Evolutionary conservation across 35 echinoderm and acorn worm genomes (phyloP).

Genomic region (Strongylocentrotus purpuratus): DNA sequence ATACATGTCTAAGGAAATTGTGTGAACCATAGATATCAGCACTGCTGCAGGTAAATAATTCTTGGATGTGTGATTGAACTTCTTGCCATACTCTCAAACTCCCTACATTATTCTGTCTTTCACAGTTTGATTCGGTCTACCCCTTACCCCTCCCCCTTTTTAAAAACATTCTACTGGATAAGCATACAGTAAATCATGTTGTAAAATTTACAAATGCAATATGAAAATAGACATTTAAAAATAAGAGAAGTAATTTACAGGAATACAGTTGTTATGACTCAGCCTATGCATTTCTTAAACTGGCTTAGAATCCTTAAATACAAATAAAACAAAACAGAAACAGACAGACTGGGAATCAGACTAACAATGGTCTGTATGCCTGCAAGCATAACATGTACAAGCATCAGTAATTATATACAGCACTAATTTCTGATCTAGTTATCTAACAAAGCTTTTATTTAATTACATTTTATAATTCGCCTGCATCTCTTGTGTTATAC

Average conservation of each 20-base stretch:
- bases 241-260: not conserved
- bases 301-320: not conserved
- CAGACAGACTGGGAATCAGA: not conserved
- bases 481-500: not conserved
- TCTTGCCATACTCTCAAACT: no score
- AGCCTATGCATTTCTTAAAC: not conserved
- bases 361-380: not conserved
- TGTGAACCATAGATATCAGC: no score
- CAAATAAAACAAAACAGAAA: not conserved
- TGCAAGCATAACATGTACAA: not conserved
- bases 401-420: not conserved
- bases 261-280: not conserved
- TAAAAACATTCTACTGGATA: no score
- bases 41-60: no score
- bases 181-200: no score
- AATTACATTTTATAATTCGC: not conserved
- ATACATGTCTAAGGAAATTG: no score
- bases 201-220: no score
- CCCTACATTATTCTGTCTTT: no score
- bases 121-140: no score
- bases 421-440: not conserved
- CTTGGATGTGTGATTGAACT: no score
- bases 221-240: not conserved
- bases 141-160: no score
- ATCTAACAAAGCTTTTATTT: not conserved